phyloP scores from a whole-genome alignment of 2,888 invertebrate species.

The Panorpa germanica region DNA sequence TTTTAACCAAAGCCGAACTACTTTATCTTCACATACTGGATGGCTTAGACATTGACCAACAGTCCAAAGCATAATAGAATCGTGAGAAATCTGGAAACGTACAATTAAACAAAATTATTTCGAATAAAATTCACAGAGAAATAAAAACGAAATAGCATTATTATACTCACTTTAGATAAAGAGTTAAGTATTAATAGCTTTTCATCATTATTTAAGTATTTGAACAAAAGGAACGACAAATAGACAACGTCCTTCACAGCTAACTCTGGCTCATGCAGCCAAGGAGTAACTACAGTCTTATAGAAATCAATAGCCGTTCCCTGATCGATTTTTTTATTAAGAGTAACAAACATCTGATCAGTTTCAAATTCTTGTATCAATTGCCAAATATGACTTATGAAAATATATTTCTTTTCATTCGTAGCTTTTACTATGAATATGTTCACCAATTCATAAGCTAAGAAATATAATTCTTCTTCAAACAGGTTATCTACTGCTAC shows the following conservation, averaged over 20 bases:
- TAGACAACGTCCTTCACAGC: slow-evolving; percentile 34
- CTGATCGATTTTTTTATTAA: no score
- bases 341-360: no score
- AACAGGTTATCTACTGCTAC: no score
- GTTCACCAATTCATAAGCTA: no score
- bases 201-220: slow-evolving; percentile 30
- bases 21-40: slow-evolving; percentile 20
- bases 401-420: no score
- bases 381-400: no score
- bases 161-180: slow-evolving; percentile 30
- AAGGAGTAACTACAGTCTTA: slow-evolving; percentile 19
- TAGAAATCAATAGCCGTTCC: no score
- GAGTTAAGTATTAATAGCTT: slow-evolving; percentile 32
- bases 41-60: slow-evolving; percentile 22
- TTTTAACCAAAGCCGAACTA: slow-evolving; percentile 18
- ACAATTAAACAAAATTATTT: slow-evolving; percentile 8
- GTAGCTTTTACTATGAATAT: no score
- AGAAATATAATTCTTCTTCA: no score
- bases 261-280: slow-evolving; percentile 31
- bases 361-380: no score
- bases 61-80: slow-evolving; percentile 18
- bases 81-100: slow-evolving; percentile 16
- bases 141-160: slow-evolving; percentile 2
- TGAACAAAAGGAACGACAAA: slow-evolving; percentile 38
- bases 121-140: no score